Evolutionary conservation across 37 sponge, comb jelly and placozoan genomes (phyloP), one percentile per base, ranked within the genome.

Genomic region (Chondrosia reniformis): DNA sequence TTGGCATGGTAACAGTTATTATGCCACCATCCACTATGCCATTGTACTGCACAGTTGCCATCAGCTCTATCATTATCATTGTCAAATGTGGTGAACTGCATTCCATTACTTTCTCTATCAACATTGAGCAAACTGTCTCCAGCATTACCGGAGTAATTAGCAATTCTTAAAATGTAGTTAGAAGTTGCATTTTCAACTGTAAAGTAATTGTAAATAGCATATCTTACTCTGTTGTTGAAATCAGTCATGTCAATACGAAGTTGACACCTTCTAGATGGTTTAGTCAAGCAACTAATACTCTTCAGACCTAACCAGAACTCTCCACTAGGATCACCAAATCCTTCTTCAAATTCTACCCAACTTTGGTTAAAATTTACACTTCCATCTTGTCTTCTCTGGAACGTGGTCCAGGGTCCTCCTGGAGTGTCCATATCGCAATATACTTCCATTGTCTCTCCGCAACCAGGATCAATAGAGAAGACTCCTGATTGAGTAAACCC

Each of bases 381-480:
- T 8, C 80, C 80, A 65, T 80, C 80, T 71, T 67, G 54, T 46
- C 80, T 72, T 27, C 82, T 77, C 77, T 77, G 77, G 5, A 77
- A 44, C 41, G 58, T 62, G 19, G 33, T 56, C 77, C 77, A 77
- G 34, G 58, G 38, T 49, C 46, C 75, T 22, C 36, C 64, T 27
- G 27, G 25, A 12, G 67, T 62, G 21, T 45, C 22, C 61, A 37
- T 81, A 33, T 81, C 75, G 19, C 72, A 61, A 30, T 25, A 71
- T 13, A 74, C 82, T 30, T 56, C 37, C n/a, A 69, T 42, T 38
- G 72, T 41, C 5, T 7, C 10, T 22, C 32, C 37, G 15, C 37
- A 69, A 34, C 36, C 72, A 22, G 72, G 72, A n/a, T 69, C 37
- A 40, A 69, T 69, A 44, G 72, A 43, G 72, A 43, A 69, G 40